Evolutionary conservation across 2,113 vertebrate genomes (phyloP).

Genomic region (Paralichthys olivaceus): DNA sequence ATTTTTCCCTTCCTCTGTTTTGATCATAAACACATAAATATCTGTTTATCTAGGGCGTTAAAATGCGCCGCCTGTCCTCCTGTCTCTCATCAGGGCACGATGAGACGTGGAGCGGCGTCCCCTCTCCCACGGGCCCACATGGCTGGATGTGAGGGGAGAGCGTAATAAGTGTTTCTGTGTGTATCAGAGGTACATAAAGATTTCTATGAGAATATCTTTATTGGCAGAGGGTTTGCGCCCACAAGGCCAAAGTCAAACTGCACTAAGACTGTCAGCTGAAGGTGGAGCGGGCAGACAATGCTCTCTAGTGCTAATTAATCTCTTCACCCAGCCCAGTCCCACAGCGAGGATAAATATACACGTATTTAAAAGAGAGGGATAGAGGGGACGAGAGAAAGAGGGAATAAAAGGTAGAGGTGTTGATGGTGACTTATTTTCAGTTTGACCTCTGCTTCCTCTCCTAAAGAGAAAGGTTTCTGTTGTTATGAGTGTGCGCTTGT

Average conservation of each 20-base stretch:
- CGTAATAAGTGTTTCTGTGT: not conserved
- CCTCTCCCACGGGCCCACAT: constrained; percentile 22
- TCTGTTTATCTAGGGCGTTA: constrained; percentile 59
- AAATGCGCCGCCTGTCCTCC: constrained; percentile 54
- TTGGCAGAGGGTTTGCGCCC: constrained; percentile 25
- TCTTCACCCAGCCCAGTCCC: constrained; percentile 59
- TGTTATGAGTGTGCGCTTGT: constrained; percentile 37
- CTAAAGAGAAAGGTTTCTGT: constrained; percentile 67
- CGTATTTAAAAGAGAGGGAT: constrained; percentile 55
- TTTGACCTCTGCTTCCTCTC: constrained; percentile 78
- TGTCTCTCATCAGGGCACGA: constrained; percentile 32
- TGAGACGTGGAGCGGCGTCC: constrained; percentile 20
- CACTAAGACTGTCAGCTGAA: constrained; percentile 65
- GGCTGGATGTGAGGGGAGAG: not conserved
- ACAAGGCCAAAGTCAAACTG: constrained; percentile 73
- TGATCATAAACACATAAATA: constrained; percentile 69
- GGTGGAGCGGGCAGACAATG: constrained; percentile 59
- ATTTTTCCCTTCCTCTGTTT: constrained; percentile 58
- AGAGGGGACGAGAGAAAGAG: constrained; percentile 13
- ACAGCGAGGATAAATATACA: constrained; percentile 72
- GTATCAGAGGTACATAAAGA: not conserved
- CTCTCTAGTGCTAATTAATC: constrained; percentile 66
- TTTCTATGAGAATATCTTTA: constrained; percentile 30
- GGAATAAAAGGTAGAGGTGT: constrained; percentile 50
- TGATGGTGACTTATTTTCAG: constrained; percentile 74